Conservation (phyloP, 53 echinoderm and acorn worm species). For the Stichopus horrens region DNA sequence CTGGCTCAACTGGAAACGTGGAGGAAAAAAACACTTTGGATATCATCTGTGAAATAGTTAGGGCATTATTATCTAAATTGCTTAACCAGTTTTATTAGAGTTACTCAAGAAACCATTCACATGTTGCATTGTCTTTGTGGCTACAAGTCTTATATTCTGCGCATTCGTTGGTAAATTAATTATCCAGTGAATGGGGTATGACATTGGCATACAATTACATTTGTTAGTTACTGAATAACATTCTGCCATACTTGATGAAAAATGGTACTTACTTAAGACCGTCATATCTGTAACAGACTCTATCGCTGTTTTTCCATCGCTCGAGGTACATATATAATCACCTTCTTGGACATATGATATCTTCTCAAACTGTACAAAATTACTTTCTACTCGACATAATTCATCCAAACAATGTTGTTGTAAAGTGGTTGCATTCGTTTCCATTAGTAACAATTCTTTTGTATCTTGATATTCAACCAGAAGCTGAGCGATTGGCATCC, state of each 20-base stretch:
- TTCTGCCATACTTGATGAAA: no score
- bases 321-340: neutral
- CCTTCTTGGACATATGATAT: slow-evolving; percentile 5
- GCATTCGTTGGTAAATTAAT: no score
- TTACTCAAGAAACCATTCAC: no score
- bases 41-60: no score
- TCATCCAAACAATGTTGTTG: neutral
- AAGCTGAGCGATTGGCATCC: neutral
- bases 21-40: neutral
- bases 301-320: neutral
- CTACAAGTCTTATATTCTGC: no score
- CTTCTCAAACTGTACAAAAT: neutral
- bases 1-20: neutral
- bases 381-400: neutral
- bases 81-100: no score
- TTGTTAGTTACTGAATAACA: no score
- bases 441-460: neutral
- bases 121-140: no score
- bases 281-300: neutral
- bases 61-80: no score
- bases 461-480: neutral
- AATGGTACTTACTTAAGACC: neutral
- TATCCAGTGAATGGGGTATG: no score
- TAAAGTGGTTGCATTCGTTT: neutral
- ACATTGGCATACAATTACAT: no score